phyloP scores from a whole-genome alignment of 92 coral and sea anemone genomes.

The Siderastrea siderea region DNA sequence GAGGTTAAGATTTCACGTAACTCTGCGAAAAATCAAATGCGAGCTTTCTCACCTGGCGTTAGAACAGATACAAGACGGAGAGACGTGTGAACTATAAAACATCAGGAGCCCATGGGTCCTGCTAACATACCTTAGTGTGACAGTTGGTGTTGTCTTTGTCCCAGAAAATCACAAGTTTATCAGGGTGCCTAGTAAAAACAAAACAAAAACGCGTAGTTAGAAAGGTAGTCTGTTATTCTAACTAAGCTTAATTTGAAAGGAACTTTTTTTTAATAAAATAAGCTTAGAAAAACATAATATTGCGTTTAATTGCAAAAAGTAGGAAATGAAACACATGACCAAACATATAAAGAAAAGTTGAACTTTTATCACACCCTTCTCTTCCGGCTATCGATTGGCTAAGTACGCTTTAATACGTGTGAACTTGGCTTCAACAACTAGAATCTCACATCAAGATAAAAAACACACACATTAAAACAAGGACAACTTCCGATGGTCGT shows the following conservation, averaged over 20 bases:
- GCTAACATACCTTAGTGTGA: conserved; percentile 9
- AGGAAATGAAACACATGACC: too few species aligned
- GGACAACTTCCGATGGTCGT: background rate
- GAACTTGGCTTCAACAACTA: too few species aligned
- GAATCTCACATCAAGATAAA: background rate
- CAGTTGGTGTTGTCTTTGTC: background rate
- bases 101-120: too few species aligned
- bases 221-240: background rate
- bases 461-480: background rate
- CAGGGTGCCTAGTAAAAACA: background rate
- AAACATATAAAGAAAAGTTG: too few species aligned
- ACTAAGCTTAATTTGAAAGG: too few species aligned
- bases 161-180: conserved; percentile 10
- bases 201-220: background rate
- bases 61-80: too few species aligned
- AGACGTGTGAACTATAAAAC: too few species aligned
- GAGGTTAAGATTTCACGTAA: background rate
- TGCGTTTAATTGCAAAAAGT: background rate
- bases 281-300: background rate
- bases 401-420: too few species aligned
- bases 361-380: too few species aligned
- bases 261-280: too few species aligned
- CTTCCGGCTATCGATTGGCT: too few species aligned
- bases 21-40: background rate
- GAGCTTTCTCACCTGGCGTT: background rate